Conservation (phyloP, 30 jellyfish, hydroid and myxozoan genomes). For the Hydractinia symbiolongicarpus region DNA sequence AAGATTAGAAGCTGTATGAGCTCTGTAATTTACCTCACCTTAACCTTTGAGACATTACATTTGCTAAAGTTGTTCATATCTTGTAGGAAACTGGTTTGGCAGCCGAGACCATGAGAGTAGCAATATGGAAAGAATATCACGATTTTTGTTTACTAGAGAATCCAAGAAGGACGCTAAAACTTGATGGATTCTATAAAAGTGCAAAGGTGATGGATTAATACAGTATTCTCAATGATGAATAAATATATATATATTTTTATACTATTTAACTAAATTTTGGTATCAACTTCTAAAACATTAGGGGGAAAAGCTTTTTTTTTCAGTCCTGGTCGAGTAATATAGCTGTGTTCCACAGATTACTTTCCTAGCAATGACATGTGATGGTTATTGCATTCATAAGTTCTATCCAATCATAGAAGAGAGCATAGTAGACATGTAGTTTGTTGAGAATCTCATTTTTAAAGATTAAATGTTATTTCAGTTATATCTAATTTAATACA, state of each 20-base stretch:
- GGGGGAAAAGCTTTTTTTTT: too few relatives aligned
- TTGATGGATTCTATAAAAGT: conserved; percentile 67
- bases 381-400: too few relatives aligned
- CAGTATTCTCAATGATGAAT: neutral
- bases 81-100: conserved; percentile 38
- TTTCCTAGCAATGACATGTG: too few relatives aligned
- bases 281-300: too few relatives aligned
- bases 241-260: neutral
- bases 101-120: conserved; percentile 40
- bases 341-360: too few relatives aligned
- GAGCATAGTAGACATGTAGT: too few relatives aligned
- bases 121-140: conserved; percentile 51
- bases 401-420: too few relatives aligned
- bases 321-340: too few relatives aligned
- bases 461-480: too few relatives aligned
- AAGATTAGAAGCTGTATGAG: conserved; percentile 37
- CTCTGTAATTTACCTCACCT: neutral
- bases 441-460: too few relatives aligned
- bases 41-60: neutral
- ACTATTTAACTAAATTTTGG: too few relatives aligned
- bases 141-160: conserved; percentile 49
- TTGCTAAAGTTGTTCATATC: neutral
- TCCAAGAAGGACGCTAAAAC: conserved; percentile 40
- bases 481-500: too few relatives aligned
- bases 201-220: conserved; percentile 43